These are phyloP conservation scores for Caenorhabditis uteleia DNA, from an alignment of 2,888 invertebrate genomes.

Conservation along the genomic window DNA sequence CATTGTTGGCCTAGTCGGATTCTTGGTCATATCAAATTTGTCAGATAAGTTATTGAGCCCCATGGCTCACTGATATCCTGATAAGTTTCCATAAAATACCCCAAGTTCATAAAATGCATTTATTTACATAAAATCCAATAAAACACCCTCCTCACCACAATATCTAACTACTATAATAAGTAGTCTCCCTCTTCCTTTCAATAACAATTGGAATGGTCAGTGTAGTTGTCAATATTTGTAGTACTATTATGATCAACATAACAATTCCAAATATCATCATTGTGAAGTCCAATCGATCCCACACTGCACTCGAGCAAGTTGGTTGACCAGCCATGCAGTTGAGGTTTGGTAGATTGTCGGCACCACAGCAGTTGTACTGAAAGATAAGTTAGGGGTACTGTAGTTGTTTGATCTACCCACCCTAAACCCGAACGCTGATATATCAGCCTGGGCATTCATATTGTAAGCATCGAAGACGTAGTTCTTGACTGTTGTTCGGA, in stretches of 20 bases:
- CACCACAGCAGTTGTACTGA: constrained; percentile 61
- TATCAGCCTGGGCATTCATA: constrained; percentile 38
- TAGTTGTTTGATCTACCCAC: constrained; percentile 14
- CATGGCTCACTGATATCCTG: too few species aligned
- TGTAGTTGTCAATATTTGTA: constrained; percentile 35
- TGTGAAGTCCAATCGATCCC: constrained; percentile 62
- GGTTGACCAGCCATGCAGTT: constrained; percentile 42
- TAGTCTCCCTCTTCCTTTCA: constrained; percentile 25
- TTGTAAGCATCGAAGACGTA: constrained; percentile 49
- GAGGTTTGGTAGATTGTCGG: constrained; percentile 34
- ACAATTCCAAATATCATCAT: constrained; percentile 55
- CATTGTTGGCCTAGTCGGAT: too few species aligned
- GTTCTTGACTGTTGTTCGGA: constrained; percentile 43
- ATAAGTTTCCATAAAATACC: too few species aligned
- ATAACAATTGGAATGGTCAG: constrained; percentile 36
- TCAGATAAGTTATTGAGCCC: too few species aligned
- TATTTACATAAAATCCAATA: too few species aligned
- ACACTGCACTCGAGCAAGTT: constrained; percentile 58
- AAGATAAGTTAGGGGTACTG: constrained; percentile 9
- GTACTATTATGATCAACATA: constrained; percentile 42
- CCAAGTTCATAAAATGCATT: too few species aligned
- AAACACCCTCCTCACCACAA: too few species aligned
- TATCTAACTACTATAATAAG: constrained; percentile 16
- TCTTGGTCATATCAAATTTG: too few species aligned
- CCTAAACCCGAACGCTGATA: constrained; percentile 39